Base-by-base conservation (phyloP, 1,140 invertebrate genomes). In the Lepidurus apus region DNA sequence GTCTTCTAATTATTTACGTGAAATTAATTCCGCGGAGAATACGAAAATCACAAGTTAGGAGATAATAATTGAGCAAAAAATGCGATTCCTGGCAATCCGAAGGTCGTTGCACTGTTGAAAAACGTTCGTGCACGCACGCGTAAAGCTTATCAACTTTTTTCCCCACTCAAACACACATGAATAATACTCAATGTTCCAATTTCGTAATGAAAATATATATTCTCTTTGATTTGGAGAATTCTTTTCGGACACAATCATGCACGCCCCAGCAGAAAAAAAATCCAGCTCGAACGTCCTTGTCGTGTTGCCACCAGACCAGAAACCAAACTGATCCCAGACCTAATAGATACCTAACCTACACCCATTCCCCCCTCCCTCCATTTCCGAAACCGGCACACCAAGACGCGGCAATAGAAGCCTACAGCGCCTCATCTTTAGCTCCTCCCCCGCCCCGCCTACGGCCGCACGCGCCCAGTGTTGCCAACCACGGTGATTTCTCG, bases 101-200 rank as follows among this genome's bases (percentile, higher is more conserved):
- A 17, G 53, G 53, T 65, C 53, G 53, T 65, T 65, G 53, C 53
- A 65, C 53, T 21, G 53, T 21, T 65, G 17, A n/a, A 65, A 65
- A 65, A 65, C 53, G 53, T 65, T 65, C 53, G 53, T 21, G n/a
- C 53, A 65, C 53, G 53, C 53, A 65, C n/a, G 53, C 53, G 53
- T 21, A 65, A 65, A 13, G 53, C 53, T 13, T 65, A 65, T 65
- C 53, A 65, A 65, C 53, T 65, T 21, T 65, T 21, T 47, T 3
- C 53, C 1, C n/a, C 17, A 13, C 21, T 65, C 53, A 65, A 4
- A 21, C 53, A 65, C 53, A n/a, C 53, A 65, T 65, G 17, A 13
- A 21, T 13, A 65, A n/a, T 9, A 7, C 53, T 21, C 17, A 21
- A 65, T 65, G 53, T 21, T 65, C 53, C 13, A 65, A 65, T 65